phyloP scores from a whole-genome alignment of 2,888 invertebrate species.

The Dorcus hopei region DNA sequence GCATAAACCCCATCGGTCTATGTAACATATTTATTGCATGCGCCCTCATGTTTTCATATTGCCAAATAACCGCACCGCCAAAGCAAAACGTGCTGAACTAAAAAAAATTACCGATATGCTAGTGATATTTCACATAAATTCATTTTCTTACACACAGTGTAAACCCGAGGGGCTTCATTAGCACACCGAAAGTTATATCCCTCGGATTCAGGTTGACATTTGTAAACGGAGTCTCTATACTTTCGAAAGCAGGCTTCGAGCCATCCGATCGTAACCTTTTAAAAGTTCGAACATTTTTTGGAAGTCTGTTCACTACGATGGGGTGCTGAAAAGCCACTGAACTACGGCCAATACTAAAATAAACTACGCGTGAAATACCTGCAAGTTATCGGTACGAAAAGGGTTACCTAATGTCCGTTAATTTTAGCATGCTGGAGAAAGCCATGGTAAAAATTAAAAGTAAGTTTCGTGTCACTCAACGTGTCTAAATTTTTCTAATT shows the following conservation, averaged over 20 bases:
- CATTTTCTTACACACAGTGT: slow-evolving; percentile 58
- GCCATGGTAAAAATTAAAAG: slow-evolving; percentile 30
- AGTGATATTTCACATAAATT: slow-evolving; percentile 1
- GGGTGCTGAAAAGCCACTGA: slow-evolving; percentile 11
- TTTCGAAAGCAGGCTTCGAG: slow-evolving; percentile 29
- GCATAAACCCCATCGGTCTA: slow-evolving; percentile 55
- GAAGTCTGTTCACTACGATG: slow-evolving; percentile 14
- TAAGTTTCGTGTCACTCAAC: neutral
- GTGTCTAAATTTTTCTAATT: neutral
- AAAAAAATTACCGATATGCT: slow-evolving; percentile 18
- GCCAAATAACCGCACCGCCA: slow-evolving; percentile 77
- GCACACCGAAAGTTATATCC: slow-evolving; percentile 48
- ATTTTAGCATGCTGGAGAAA: slow-evolving; percentile 36
- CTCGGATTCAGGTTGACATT: slow-evolving; percentile 49
- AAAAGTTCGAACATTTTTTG: slow-evolving; percentile 25
- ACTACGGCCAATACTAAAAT: slow-evolving; percentile 15
- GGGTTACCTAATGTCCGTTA: slow-evolving; percentile 35
- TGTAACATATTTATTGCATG: slow-evolving; percentile 56
- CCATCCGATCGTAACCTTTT: slow-evolving; percentile 26
- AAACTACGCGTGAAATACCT: slow-evolving; percentile 5
- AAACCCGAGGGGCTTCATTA: slow-evolving; percentile 64
- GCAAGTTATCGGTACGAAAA: slow-evolving; percentile 9
- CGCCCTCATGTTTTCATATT: slow-evolving; percentile 72
- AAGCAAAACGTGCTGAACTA: slow-evolving; percentile 60
- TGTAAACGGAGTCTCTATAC: slow-evolving; percentile 48